phyloP scores from a whole-genome alignment of 2,888 invertebrate genomes.

The Rhopalosiphum nymphaeae region DNA sequence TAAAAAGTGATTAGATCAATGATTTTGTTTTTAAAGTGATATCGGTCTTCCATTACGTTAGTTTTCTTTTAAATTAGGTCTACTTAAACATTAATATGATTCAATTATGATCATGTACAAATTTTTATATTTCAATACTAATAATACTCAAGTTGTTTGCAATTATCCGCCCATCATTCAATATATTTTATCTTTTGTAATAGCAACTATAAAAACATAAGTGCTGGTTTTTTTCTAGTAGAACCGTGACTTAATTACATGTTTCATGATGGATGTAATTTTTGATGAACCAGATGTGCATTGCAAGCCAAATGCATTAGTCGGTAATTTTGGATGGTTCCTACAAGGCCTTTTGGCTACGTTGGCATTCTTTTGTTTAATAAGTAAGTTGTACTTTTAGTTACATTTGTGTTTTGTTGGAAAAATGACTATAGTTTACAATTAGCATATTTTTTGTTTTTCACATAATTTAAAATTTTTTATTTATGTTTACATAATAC shows the following conservation, averaged over 20 bases:
- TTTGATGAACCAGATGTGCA: conserved; percentile 46
- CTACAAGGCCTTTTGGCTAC: conserved; percentile 79
- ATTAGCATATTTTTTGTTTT: background rate
- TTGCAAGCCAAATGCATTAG: conserved; percentile 73
- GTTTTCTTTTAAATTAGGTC: background rate
- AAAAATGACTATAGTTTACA: background rate
- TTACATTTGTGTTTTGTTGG: background rate
- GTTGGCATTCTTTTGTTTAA: conserved; percentile 80
- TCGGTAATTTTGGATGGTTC: conserved; percentile 82
- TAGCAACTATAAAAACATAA: conserved; percentile 5
- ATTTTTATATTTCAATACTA: background rate
- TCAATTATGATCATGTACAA: conserved; percentile 11
- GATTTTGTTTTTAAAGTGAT: background rate
- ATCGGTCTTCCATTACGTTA: background rate
- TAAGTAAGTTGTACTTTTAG: conserved; percentile 74
- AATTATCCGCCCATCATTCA: conserved; percentile 10
- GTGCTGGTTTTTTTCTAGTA: background rate
- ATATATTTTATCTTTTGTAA: background rate
- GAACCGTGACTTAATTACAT: background rate
- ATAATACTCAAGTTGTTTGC: conserved; percentile 11
- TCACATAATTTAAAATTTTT: background rate
- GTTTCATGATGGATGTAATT: conserved; percentile 11
- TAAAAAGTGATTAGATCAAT: background rate
- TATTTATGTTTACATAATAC: background rate
- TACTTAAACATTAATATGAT: background rate